Percentiles rank a stretch among this genome's conserved stretches.
phyloP scores from a whole-genome alignment of 2,888 invertebrate genomes.

The Watsonalla cultraria region DNA sequence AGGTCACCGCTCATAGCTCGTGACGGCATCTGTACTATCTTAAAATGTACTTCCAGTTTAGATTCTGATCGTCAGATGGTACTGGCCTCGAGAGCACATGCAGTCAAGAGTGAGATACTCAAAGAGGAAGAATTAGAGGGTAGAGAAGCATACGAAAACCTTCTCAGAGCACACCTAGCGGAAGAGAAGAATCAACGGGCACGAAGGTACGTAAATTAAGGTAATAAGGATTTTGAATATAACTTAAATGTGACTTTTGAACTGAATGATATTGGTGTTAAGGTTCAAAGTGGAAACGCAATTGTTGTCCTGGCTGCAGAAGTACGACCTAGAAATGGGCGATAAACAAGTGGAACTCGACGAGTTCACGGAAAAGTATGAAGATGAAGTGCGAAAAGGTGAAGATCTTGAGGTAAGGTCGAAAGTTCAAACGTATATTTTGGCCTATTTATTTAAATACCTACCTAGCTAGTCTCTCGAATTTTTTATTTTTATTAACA shows the following conservation, averaged over 20 bases:
- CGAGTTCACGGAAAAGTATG: conserved; percentile 65
- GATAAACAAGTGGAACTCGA: conserved; percentile 78
- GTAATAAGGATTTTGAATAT: neutral
- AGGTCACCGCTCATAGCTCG: no score
- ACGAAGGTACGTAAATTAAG: conserved; percentile 45
- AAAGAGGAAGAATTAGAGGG: conserved; percentile 67
- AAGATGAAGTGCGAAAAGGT: conserved; percentile 65
- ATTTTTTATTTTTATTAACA: no score
- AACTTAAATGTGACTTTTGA: neutral
- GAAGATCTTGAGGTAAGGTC: conserved; percentile 58
- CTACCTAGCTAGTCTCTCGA: no score
- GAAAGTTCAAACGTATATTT: neutral
- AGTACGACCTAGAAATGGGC: conserved; percentile 79
- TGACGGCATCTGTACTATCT: no score
- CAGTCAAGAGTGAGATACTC: conserved; percentile 63
- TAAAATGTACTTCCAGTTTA: conserved; percentile 32
- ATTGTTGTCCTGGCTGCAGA: conserved; percentile 76
- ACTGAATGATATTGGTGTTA: neutral
- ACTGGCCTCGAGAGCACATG: conserved; percentile 63
- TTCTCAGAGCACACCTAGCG: conserved; percentile 64
- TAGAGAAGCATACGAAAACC: conserved; percentile 55
- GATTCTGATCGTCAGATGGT: conserved; percentile 77
- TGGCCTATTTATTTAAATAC: no score
- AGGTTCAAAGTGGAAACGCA: conserved; percentile 79
- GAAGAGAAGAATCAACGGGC: conserved; percentile 75